These are phyloP conservation scores for Acrocephalus scirpaceus DNA, from an alignment of 2,797 vertebrate species.

Conservation along the genomic window DNA sequence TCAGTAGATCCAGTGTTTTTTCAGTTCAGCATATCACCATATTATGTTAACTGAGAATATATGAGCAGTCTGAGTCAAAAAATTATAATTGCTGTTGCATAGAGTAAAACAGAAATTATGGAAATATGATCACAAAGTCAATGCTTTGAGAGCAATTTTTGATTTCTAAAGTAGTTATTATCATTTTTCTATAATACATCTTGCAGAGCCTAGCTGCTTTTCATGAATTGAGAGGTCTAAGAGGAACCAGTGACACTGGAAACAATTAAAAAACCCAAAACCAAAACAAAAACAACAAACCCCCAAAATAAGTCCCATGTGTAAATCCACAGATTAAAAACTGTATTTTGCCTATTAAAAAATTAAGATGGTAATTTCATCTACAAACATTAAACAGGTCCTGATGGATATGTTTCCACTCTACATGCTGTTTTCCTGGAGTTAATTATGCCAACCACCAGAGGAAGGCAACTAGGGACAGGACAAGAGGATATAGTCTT, in stretches of 20 bases:
- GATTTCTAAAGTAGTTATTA: not conserved
- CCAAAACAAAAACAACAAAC: not conserved
- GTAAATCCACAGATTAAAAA: not conserved
- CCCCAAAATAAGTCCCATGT: fast-evolving
- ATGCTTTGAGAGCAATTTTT: not conserved
- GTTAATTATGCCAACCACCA: not conserved
- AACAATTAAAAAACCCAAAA: fast-evolving
- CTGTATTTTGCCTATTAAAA: not conserved
- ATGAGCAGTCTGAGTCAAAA: not conserved
- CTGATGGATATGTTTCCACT: not conserved
- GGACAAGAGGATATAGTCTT: not conserved
- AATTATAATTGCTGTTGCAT: not conserved
- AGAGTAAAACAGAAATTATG: not conserved
- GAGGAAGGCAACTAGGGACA: not conserved
- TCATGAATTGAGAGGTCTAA: not conserved
- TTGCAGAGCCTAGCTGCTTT: not conserved
- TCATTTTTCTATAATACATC: not conserved
- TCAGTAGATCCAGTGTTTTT: not conserved
- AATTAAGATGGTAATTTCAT: not conserved
- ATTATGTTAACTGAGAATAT: not conserved
- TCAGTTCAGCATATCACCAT: not conserved
- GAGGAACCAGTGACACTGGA: not conserved
- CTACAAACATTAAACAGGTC: not conserved
- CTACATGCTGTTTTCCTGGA: not conserved
- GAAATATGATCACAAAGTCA: not conserved